Evolutionary conservation across 2,797 vertebrate species (phyloP).

Genomic region (Pseudochirops corinnae): DNA sequence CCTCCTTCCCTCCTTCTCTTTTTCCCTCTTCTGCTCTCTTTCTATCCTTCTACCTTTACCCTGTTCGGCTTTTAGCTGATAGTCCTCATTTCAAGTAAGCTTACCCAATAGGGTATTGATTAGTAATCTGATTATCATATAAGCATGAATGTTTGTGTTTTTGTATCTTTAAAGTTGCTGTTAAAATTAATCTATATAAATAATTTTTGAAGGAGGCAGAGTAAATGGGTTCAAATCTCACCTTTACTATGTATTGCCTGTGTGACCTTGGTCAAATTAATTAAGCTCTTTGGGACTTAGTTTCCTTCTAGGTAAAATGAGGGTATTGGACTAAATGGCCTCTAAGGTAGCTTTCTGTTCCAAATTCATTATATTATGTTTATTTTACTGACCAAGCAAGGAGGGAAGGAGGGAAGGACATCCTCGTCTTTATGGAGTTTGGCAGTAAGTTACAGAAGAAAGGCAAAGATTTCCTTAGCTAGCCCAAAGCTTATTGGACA

Average conservation of each 20-base stretch:
- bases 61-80: not conserved
- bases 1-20: not conserved
- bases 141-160: not conserved
- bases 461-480: not conserved
- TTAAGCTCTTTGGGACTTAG: not conserved
- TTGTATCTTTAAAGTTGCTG: not conserved
- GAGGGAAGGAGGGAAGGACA: no score
- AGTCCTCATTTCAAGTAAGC: not conserved
- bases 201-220: not conserved
- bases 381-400: not conserved
- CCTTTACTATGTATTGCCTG: not conserved
- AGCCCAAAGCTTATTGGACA: not conserved
- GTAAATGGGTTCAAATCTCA: not conserved
- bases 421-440: no score
- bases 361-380: not conserved
- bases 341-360: not conserved
- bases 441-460: no score
- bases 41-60: not conserved
- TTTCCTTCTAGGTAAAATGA: not conserved
- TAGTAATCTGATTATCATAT: not conserved
- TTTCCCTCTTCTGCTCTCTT: not conserved
- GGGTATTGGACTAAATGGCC: not conserved
- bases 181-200: not conserved
- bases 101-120: not conserved
- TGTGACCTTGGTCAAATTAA: not conserved